Evolutionary conservation across 2,888 invertebrate species (phyloP).

Genomic region (Cataglyphis altisquamis): DNA sequence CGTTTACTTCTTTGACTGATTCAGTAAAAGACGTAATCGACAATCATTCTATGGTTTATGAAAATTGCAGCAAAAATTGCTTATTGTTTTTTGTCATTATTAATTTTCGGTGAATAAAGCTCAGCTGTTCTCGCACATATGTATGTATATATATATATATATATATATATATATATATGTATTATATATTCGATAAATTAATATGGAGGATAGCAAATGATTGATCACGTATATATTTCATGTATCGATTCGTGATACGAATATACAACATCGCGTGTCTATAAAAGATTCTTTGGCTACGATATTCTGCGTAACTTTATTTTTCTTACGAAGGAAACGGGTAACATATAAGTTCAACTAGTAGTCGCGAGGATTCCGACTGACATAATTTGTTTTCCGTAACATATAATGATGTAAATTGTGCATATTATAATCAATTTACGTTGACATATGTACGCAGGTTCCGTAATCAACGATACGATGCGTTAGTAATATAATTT

Average conservation of each 20-base stretch:
- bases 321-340: slow-evolving; percentile 13
- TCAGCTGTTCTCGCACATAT: neutral
- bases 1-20: neutral
- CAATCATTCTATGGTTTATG: neutral
- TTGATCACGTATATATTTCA: slow-evolving; percentile 19
- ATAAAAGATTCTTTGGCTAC: slow-evolving; percentile 3
- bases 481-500: slow-evolving; percentile 28
- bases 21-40: slow-evolving; percentile 28
- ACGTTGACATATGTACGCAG: neutral
- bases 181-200: slow-evolving; percentile 2
- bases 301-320: slow-evolving; percentile 1
- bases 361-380: slow-evolving; percentile 19
- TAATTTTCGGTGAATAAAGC: slow-evolving; percentile 11
- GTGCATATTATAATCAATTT: slow-evolving; percentile 38
- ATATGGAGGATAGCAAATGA: neutral
- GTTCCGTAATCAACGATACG: slow-evolving; percentile 25
- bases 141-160: neutral
- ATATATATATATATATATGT: neutral
- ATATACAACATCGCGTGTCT: slow-evolving; percentile 37
- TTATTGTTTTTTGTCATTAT: neutral
- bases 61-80: neutral
- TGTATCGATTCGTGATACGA: slow-evolving; percentile 16
- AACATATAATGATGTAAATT: slow-evolving; percentile 41
- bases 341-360: slow-evolving; percentile 34
- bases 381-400: slow-evolving; percentile 44